Base-by-base conservation (phyloP, 2,888 invertebrate genomes). In the Calephelis perditalis region DNA sequence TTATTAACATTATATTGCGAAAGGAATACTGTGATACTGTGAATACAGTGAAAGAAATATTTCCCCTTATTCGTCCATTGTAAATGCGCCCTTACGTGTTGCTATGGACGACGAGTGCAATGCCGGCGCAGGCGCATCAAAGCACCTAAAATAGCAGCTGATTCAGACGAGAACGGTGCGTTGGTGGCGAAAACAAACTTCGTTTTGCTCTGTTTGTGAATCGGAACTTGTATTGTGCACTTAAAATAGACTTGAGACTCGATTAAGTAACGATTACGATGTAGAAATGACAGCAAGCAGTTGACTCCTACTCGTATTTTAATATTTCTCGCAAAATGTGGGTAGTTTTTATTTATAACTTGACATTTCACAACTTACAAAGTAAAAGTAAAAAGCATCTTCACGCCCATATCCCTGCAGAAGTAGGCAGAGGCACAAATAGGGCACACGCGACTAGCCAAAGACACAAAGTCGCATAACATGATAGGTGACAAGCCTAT, bases 121-220 rank as follows among this genome's bases (percentile, higher is more conserved):
- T 11, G 65, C 63, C 64, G 64, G 68, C 67, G 69, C 71, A 71
- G 69, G 73, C 71, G 75, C 78, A 78, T 78, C 78, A 75, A 78
- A 73, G 70, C 70, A 70, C 76, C 78, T 66, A 73, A 82, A 86
- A 86, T 87, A 87, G 74, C 73, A 64, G 64, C 74, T 87, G 88
- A 88, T 73, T 86, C 86, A 86, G 65, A 67, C 70, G 60, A 68
- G 74, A 72, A 71, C 71, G 71, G 73, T 71, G 71, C 72, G 73
- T 76, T 74, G 71, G 70, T 65, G 68, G 70, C 72, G 71, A 73
- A 77, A 82, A 81, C 78, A 79, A 76, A 77, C 75, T 72, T 68
- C 65, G 68, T 75, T 74, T 71, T 67, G 73, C 68, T 75, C 73
- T 73, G 72, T 77, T 77, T 76, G 72, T 74, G 73, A 75, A 75